Base-by-base conservation (phyloP, 2,888 invertebrate species). In the Argynnis bischoffii region DNA sequence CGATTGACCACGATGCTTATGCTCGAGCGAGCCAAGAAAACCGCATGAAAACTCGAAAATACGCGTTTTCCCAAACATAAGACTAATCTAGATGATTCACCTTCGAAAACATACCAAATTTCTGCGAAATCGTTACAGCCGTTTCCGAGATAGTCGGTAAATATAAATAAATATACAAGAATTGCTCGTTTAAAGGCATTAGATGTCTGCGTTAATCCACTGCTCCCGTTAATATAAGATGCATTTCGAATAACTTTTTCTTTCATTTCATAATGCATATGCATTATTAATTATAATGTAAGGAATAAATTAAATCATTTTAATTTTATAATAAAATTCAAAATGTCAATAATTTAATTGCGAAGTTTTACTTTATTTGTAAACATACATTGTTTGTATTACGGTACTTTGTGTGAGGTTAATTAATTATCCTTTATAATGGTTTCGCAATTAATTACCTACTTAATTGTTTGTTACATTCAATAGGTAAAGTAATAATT, bases 371-470 rank as follows among this genome's bases (percentile, higher is more conserved):
- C 35, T 64, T 56, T 60, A 35, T 67, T 64, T 51, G 14, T 56
- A 2, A 2, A 8, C 35, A 18, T 56, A 31, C 53, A 53, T 54
- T 51, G 51, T 63, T 63, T 55, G 31, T n/a, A 47, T 54, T 55
- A 59, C 55, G 54, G 41, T 64, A 64, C 64, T 69, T 66, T 66
- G 66, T 64, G 71, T 64, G 50, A 69, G 64, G 55, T 57, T 63
- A 63, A 57, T 67, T 66, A 67, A 61, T 67, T 66, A 67, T 71
- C 66, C 64, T 64, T 57, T 69, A 57, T 63, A 64, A 67, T 69
- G 54, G 50, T 67, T 56, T 47, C 18, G 63, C 47, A 57, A 69
- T 57, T 63, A 53, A 53, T 56, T 67, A 66, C 47, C 64, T 64
- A 61, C 50, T 70, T 59, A 57, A 70, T 70, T 67, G 67, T 67